Conservation (phyloP, 1,140 invertebrate species). For the Cotesia chilonis region DNA sequence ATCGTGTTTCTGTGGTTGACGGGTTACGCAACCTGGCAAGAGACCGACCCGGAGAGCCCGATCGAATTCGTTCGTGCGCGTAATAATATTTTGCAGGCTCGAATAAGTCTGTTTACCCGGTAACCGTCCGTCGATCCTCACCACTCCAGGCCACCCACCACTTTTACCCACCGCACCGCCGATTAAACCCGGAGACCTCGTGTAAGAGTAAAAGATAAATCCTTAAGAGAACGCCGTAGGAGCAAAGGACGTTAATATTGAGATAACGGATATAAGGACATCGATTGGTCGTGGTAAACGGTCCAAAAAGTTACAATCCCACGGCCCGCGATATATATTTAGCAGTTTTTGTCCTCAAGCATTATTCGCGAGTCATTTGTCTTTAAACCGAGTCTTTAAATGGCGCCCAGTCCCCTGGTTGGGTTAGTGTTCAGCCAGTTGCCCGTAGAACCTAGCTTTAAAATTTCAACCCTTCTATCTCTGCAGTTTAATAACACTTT, state of each 20-base stretch:
- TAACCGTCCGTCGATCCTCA: conserved; percentile 11
- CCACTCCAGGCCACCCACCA: neutral
- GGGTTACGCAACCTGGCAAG: conserved; percentile 32
- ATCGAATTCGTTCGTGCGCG: conserved; percentile 36
- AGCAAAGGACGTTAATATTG: neutral
- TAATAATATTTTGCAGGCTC: conserved; percentile 35
- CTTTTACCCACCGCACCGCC: neutral
- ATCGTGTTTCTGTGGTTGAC: conserved; percentile 21
- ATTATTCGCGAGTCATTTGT: too few species aligned
- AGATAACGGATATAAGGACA: conserved; percentile 6
- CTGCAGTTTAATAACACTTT: neutral
- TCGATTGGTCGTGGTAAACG: conserved; percentile 22
- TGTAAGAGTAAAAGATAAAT: neutral
- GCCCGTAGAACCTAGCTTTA: too few species aligned
- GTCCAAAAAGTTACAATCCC: neutral
- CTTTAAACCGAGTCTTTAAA: too few species aligned
- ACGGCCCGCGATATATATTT: neutral
- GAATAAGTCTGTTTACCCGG: conserved; percentile 28
- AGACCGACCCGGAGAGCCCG: conserved; percentile 10
- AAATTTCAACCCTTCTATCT: neutral
- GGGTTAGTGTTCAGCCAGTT: too few species aligned
- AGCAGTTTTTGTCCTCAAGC: too few species aligned
- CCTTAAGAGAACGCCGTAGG: neutral
- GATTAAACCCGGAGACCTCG: neutral
- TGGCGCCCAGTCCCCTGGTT: too few species aligned